These are phyloP conservation scores for Operophtera brumata DNA, from an alignment of 2,888 invertebrate species.

Conservation along the genomic window DNA sequence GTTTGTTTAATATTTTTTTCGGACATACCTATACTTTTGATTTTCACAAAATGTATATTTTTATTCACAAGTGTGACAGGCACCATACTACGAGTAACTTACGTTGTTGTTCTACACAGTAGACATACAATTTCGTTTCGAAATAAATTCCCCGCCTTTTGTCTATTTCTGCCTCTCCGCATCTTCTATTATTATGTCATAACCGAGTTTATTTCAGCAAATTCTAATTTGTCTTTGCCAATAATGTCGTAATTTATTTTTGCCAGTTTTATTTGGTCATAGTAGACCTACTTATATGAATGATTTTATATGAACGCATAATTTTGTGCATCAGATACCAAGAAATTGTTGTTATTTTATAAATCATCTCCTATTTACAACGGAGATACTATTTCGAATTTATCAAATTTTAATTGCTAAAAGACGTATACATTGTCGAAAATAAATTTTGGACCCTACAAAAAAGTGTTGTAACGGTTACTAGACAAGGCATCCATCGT, in stretches of 20 bases:
- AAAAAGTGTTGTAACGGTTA: slow-evolving; percentile 38
- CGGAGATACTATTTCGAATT: slow-evolving; percentile 74
- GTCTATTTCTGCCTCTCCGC: slow-evolving; percentile 47
- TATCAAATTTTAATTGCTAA: slow-evolving; percentile 55
- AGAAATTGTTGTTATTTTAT: neutral
- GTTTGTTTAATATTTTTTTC: neutral
- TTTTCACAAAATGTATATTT: neutral
- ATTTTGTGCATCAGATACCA: neutral
- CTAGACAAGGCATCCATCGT: slow-evolving; percentile 84
- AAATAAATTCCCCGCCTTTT: slow-evolving; percentile 71
- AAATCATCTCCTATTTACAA: slow-evolving; percentile 33
- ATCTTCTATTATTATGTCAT: slow-evolving; percentile 4
- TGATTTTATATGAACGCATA: neutral
- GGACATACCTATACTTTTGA: neutral
- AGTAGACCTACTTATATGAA: neutral
- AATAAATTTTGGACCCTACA: slow-evolving; percentile 72
- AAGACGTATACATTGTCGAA: slow-evolving; percentile 71
- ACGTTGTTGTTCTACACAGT: slow-evolving; percentile 78
- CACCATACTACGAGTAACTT: slow-evolving; percentile 58
- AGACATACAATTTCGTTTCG: slow-evolving; percentile 79
- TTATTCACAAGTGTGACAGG: slow-evolving; percentile 49
- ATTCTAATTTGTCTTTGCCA: slow-evolving; percentile 3
- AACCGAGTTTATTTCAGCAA: neutral
- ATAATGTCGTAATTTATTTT: neutral
- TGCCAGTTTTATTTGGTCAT: neutral